phyloP scores from a whole-genome alignment of 30 jellyfish, hydroid and myxozoan genomes.

The Turritopsis rubra region DNA sequence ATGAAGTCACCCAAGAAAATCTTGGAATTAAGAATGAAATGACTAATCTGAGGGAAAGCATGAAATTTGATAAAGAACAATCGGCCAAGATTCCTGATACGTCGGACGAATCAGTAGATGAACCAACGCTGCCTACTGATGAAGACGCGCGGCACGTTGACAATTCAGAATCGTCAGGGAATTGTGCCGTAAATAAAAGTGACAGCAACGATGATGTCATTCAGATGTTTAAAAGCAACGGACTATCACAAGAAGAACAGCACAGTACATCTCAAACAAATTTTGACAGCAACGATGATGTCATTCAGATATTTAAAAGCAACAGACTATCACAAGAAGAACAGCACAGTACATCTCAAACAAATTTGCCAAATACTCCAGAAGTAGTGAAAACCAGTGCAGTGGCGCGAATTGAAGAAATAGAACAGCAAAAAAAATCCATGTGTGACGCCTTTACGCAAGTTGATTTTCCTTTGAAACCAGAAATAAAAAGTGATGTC shows the following conservation, averaged over 20 bases:
- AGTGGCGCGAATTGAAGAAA: no score
- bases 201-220: neutral
- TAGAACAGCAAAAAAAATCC: neutral
- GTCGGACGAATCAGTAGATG: neutral
- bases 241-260: neutral
- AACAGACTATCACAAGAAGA: neutral
- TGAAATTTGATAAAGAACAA: no score
- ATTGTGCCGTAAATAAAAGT: no score
- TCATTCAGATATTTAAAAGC: neutral
- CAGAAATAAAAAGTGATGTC: neutral
- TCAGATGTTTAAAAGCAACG: neutral
- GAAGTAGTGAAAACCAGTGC: neutral
- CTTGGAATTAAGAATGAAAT: neutral
- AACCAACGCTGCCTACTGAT: neutral
- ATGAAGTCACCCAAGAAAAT: neutral
- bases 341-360: neutral
- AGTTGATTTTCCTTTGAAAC: neutral
- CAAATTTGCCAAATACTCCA: neutral
- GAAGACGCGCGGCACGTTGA: no score
- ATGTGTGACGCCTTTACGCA: neutral
- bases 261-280: neutral
- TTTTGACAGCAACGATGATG: neutral
- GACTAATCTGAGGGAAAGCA: neutral
- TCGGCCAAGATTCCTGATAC: neutral
- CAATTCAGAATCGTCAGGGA: no score